phyloP scores from a whole-genome alignment of 2,888 invertebrate genomes.

The Aleiodes leptofemur region DNA sequence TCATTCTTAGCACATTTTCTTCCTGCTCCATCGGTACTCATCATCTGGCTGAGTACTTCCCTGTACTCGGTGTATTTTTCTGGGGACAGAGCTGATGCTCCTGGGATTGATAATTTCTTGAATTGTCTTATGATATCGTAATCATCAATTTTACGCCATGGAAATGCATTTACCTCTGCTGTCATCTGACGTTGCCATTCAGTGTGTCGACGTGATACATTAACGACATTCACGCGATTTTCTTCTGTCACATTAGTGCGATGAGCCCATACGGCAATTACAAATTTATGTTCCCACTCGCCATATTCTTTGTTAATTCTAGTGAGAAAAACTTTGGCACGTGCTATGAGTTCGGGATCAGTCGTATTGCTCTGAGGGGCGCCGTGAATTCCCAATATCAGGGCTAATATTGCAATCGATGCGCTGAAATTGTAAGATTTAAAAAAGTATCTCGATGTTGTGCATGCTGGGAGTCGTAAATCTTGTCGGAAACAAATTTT shows the following conservation, averaged over 20 bases:
- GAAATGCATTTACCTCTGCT: constrained; percentile 82
- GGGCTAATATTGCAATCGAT: too few relatives aligned
- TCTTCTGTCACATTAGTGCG: constrained; percentile 86
- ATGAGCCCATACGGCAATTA: constrained; percentile 84
- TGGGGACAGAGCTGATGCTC: constrained; percentile 83
- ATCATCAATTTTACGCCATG: constrained; percentile 85
- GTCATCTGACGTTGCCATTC: constrained; percentile 81
- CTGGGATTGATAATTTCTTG: constrained; percentile 83
- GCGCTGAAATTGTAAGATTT: too few relatives aligned
- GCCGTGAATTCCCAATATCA: too few relatives aligned
- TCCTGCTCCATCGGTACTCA: too few relatives aligned
- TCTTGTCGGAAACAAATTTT: too few relatives aligned
- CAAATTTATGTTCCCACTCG: constrained; percentile 78
- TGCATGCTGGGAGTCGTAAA: too few relatives aligned
- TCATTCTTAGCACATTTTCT: too few relatives aligned
- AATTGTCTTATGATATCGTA: constrained; percentile 85
- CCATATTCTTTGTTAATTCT: constrained; percentile 80
- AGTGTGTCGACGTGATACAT: constrained; percentile 73
- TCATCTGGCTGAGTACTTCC: constrained; percentile 83
- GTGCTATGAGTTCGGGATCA: constrained; percentile 68
- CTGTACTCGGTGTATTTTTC: constrained; percentile 81
- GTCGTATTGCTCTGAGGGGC: not conserved
- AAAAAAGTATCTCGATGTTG: too few relatives aligned
- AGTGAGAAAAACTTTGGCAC: constrained; percentile 80
- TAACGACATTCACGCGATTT: constrained; percentile 79